Conservation (phyloP, 2,113 vertebrate species). For the Pseudorectes ferrugineus region DNA sequence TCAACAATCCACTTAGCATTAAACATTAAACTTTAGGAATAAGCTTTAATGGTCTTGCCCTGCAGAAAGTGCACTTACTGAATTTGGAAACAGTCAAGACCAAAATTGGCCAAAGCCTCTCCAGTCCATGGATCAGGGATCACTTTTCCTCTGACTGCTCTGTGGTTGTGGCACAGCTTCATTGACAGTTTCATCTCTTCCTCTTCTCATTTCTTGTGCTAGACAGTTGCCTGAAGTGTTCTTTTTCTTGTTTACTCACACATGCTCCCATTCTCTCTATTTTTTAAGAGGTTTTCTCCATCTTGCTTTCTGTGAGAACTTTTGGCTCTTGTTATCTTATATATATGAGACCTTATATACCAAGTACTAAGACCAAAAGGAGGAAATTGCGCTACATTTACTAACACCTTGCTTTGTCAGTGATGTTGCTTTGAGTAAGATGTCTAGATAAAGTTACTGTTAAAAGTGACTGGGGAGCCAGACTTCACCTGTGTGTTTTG, state of each 20-base stretch:
- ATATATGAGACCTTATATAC: background rate
- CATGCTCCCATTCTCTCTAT: background rate
- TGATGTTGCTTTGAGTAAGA: background rate
- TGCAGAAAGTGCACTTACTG: background rate
- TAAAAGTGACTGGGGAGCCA: background rate
- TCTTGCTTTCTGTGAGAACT: background rate
- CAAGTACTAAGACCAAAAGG: background rate
- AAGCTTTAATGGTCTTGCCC: background rate
- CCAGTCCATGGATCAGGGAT: background rate
- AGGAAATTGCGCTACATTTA: background rate
- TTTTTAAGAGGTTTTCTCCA: background rate
- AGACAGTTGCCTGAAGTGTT: background rate
- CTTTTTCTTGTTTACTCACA: background rate
- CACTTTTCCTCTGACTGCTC: background rate
- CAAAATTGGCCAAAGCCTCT: background rate
- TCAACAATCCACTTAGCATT: slow-evolving; percentile 7
- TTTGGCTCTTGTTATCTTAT: background rate
- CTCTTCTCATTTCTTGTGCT: background rate
- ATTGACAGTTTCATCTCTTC: background rate
- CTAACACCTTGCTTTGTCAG: background rate
- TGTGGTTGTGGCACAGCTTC: background rate
- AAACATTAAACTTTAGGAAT: background rate
- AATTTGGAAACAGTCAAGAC: background rate
- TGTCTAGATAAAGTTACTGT: background rate
- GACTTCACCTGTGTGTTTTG: background rate